Percentiles rank a stretch among this genome's conserved stretches.
Evolutionary conservation across 2,113 vertebrate genomes (phyloP).

Genomic region (Chrysemys picta): DNA sequence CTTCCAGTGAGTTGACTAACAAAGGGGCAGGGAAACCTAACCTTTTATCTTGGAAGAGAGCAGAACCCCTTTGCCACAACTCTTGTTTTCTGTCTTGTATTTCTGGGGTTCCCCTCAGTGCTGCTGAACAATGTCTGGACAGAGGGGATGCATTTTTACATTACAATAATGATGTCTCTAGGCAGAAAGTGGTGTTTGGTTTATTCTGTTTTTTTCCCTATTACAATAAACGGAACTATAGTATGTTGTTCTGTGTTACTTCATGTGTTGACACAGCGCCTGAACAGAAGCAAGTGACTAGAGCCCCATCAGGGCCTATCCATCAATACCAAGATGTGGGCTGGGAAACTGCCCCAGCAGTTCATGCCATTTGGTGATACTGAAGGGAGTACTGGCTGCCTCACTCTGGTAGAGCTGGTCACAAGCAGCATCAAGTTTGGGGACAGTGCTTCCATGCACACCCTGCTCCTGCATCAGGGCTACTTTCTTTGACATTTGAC

Average conservation of each 20-base stretch:
- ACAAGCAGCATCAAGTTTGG: not conserved
- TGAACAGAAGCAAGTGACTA: not conserved
- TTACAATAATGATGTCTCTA: conserved; percentile 66
- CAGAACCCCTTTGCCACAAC: conserved; percentile 3
- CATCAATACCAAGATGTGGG: not conserved
- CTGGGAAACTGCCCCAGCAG: not conserved
- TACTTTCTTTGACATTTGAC: not conserved
- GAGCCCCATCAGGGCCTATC: fast-evolving
- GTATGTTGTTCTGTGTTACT: not conserved
- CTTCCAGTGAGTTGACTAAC: conserved; percentile 26
- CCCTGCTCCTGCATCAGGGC: fast-evolving
- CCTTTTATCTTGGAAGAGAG: not conserved
- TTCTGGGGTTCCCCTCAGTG: conserved; percentile 44
- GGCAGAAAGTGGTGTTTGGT: conserved; percentile 66
- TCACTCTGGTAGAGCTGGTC: not conserved
- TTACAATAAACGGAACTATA: conserved; percentile 79
- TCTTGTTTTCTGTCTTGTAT: conserved; percentile 33
- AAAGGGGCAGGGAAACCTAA: conserved; percentile 23
- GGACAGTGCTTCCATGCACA: not conserved
- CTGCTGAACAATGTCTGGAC: not conserved
- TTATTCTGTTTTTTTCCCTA: conserved; percentile 71
- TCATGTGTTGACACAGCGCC: not conserved
- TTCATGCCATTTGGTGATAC: not conserved
- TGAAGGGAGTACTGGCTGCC: not conserved
- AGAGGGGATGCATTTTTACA: conserved; percentile 58